Percentiles rank a stretch among this genome's conserved stretches.
phyloP scores from a whole-genome alignment of 92 coral and sea anemone genomes.

The Porites divaricata region DNA sequence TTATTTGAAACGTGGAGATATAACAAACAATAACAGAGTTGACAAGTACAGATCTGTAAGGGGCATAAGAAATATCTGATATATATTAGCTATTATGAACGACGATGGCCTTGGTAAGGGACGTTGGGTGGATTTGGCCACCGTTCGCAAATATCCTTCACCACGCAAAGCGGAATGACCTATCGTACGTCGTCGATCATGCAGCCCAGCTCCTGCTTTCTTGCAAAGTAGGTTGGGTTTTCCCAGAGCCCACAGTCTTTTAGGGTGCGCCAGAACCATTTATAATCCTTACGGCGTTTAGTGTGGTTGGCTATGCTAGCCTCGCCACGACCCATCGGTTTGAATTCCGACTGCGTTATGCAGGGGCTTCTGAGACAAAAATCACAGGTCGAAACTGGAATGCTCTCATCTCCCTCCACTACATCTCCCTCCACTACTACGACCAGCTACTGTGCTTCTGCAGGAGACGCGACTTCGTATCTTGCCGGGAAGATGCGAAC shows the following conservation, averaged over 20 bases:
- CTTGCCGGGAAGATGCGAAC: too few relatives aligned
- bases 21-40: too few relatives aligned
- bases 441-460: too few relatives aligned
- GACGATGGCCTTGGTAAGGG: conserved; percentile 20
- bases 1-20: too few relatives aligned
- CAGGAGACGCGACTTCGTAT: too few relatives aligned
- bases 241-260: background rate
- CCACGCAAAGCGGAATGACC: conserved; percentile 26
- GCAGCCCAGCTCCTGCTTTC: conserved; percentile 4
- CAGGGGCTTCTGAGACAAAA: conserved; percentile 21
- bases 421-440: too few relatives aligned
- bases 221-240: background rate
- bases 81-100: background rate
- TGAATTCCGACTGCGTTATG: conserved; percentile 8
- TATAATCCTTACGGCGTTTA: conserved; percentile 14
- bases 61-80: too few relatives aligned
- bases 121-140: conserved; percentile 32
- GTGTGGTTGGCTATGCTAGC: conserved; percentile 10
- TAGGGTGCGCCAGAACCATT: conserved; percentile 10
- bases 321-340: conserved; percentile 12
- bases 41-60: too few relatives aligned
- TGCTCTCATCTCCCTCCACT: too few relatives aligned
- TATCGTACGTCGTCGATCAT: conserved; percentile 13
- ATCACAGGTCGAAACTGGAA: background rate
- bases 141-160: conserved; percentile 11